Base-by-base conservation (phyloP, 2,888 invertebrate species). In the Morpho achilles region DNA sequence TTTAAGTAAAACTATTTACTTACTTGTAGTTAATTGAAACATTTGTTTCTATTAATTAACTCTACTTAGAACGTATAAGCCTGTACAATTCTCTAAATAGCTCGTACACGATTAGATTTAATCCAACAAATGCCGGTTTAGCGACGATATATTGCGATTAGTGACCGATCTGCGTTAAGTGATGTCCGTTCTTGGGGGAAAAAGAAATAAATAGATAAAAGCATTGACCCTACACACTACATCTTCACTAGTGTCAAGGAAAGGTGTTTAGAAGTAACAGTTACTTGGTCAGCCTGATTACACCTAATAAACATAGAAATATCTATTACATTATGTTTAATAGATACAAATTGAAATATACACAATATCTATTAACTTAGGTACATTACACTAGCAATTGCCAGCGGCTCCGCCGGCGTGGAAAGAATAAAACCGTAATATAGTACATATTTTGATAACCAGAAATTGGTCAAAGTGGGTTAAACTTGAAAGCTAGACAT, bases 61-160 rank as follows among this genome's bases (percentile, higher is more conserved):
- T 50, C 47, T 51, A 63, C 62, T 60, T 32, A n/a, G 5, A 44
- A 32, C 9, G 2, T 39, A 16, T 46, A 46, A 16, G 23, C 41
- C 16, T 8, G 22, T 47, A 54, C 42, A 48, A 23, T 54, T 40
- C 42, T 32, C 48, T 40, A 39, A 49, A 42, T 59, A 46, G 9
- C n/a, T n/a, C 44, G 53, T 53, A 57, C 44, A 49, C 56, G 49
- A 54, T 61, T 53, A 53, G 48, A 50, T 59, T 39, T 48, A 52
- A 71, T 69, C 74, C 75, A 77, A 79, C 80, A 75, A 84, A 79
- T 80, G 75, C 73, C 70, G 62, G 70, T 77, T 82, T 82, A 83
- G 79, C 72, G 78, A 75, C 85, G 60, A 84, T 88, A 84, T 76
- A 86, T 88, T 76, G 81, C 73, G 71, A 82, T 87, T 87, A 87